Percentiles rank a stretch among this genome's conserved stretches.
Conservation (phyloP, 2,888 invertebrate genomes). For the Silvanus unidentatus region DNA sequence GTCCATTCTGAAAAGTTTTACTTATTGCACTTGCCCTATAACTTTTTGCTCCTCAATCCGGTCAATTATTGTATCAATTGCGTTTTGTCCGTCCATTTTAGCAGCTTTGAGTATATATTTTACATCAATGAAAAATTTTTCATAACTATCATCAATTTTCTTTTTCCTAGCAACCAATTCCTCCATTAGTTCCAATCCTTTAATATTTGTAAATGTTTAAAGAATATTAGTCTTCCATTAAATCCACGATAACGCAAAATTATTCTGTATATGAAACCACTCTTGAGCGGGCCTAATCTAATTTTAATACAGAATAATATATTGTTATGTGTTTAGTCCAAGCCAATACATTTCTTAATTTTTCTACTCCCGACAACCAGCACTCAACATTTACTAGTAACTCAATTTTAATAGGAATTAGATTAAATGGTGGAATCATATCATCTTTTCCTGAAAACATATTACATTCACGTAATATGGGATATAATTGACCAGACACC, state of each 20-base stretch:
- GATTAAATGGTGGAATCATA: slow-evolving; percentile 2
- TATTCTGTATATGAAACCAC: background rate
- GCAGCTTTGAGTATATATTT: background rate
- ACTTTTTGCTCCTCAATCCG: background rate
- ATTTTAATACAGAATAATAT: background rate
- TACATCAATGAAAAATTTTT: background rate
- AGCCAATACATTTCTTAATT: background rate
- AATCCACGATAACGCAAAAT: background rate
- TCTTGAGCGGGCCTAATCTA: background rate
- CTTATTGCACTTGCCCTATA: background rate
- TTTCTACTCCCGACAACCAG: slow-evolving; percentile 1
- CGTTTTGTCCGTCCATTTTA: background rate
- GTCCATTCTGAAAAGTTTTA: background rate
- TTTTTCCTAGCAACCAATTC: background rate
- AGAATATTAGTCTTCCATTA: background rate
- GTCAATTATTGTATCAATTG: background rate
- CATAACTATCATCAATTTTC: background rate
- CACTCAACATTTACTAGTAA: background rate
- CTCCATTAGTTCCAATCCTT: background rate
- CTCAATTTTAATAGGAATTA: background rate
- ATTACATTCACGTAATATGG: too few species aligned
- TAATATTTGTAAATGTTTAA: background rate
- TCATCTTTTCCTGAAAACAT: background rate
- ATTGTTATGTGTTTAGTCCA: background rate
- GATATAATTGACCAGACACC: too few species aligned